Evolutionary conservation across 2,888 invertebrate species (phyloP).

Genomic region (Eupithecia tripunctaria): DNA sequence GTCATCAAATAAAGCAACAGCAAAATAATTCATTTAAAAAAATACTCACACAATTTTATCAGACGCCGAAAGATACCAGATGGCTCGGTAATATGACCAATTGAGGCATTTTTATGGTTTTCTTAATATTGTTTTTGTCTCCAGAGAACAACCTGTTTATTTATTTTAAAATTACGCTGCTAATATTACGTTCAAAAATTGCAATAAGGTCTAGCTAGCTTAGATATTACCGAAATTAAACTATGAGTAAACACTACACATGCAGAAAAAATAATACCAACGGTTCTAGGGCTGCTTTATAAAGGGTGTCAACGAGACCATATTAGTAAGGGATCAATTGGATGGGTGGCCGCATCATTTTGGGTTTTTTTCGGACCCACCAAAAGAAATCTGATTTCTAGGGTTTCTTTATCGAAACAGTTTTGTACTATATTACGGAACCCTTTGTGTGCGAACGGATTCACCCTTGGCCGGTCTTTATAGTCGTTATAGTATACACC

Average conservation of each 20-base stretch:
- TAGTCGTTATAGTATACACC: too few relatives aligned
- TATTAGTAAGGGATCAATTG: too few relatives aligned
- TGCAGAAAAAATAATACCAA: background rate
- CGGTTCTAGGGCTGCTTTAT: too few relatives aligned
- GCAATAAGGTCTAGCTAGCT: background rate
- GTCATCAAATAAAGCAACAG: constrained; percentile 9
- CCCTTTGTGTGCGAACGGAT: too few relatives aligned
- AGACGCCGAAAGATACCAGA: constrained; percentile 23
- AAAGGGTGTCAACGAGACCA: too few relatives aligned
- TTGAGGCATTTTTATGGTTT: constrained; percentile 23
- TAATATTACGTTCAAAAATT: background rate
- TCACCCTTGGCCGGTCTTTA: too few relatives aligned
- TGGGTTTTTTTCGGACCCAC: too few relatives aligned
- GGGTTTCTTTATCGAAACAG: too few relatives aligned
- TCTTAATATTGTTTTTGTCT: constrained; percentile 22
- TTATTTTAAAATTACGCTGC: background rate
- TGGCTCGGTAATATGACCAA: constrained; percentile 30
- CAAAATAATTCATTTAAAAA: constrained; percentile 18
- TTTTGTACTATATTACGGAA: too few relatives aligned
- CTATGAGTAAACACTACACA: background rate
- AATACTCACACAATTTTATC: constrained; percentile 19
- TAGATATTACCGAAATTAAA: background rate
- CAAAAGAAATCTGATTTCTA: too few relatives aligned
- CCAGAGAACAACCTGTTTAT: constrained; percentile 22
- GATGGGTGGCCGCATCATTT: too few relatives aligned